Evolutionary conservation across 2,113 vertebrate genomes (phyloP).

Genomic region (Dermatemys mawii): DNA sequence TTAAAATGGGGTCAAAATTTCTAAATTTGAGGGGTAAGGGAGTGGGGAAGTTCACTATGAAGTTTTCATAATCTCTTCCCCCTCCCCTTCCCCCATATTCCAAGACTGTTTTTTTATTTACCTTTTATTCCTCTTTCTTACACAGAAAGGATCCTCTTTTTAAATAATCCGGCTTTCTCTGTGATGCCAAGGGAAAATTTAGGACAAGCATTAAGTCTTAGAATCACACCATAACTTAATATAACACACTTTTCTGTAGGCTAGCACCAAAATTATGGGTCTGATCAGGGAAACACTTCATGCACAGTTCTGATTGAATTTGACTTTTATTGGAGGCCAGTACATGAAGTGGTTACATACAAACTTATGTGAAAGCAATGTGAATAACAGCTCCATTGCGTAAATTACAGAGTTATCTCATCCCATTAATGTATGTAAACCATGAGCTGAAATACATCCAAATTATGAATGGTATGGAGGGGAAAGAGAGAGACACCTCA

Average conservation of each 20-base stretch:
- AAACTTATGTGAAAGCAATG: background rate
- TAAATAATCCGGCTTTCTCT: background rate
- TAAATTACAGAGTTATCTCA: background rate
- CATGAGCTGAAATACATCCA: background rate
- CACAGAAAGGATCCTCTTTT: background rate
- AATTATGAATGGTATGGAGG: background rate
- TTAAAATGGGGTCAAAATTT: background rate
- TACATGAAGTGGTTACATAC: background rate
- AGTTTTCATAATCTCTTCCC: background rate
- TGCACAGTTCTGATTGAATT: background rate
- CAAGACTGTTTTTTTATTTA: background rate
- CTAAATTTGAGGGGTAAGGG: accelerated
- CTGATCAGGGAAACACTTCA: background rate
- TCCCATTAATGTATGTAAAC: background rate
- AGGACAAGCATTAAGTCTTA: background rate
- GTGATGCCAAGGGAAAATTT: background rate
- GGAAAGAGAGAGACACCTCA: background rate
- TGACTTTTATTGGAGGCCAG: background rate
- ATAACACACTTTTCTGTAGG: background rate
- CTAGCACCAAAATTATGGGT: background rate
- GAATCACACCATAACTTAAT: background rate
- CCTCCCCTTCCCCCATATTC: background rate
- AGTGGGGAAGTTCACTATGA: background rate
- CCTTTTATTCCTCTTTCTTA: background rate
- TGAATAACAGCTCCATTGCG: background rate